These are phyloP conservation scores for Sitophilus oryzae DNA, from an alignment of 1,140 invertebrate genomes.

Conservation along the genomic window DNA sequence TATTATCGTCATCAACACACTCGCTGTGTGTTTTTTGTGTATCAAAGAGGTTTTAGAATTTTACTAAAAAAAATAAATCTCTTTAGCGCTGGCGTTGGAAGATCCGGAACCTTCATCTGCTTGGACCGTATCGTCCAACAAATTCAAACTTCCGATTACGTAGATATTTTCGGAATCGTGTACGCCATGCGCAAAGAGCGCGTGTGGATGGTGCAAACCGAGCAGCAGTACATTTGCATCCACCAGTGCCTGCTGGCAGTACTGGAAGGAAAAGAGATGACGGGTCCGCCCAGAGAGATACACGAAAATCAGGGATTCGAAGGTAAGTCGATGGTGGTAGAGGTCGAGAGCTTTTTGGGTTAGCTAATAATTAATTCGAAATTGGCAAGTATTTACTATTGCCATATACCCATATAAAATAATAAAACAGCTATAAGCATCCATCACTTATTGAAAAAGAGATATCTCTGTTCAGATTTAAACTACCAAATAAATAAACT, in stretches of 20 bases:
- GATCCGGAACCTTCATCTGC: conserved; percentile 91
- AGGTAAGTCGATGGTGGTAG: too few species aligned
- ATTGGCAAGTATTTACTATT: too few species aligned
- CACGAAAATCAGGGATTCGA: conserved; percentile 91
- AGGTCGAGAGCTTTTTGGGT: too few species aligned
- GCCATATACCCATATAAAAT: too few species aligned
- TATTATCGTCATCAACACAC: too few species aligned
- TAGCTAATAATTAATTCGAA: too few species aligned
- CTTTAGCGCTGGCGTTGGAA: conserved; percentile 73
- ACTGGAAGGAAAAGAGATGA: conserved; percentile 79
- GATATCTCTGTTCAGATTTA: too few species aligned
- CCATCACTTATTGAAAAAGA: neutral
- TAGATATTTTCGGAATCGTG: conserved; percentile 96
- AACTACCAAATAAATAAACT: neutral
- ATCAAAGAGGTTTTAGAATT: too few species aligned
- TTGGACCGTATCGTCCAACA: conserved; percentile 88
- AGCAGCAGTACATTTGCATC: conserved; percentile 96
- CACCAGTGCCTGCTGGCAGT: conserved; percentile 92
- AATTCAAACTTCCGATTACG: conserved; percentile 69
- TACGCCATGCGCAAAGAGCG: conserved; percentile 93
- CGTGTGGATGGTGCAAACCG: conserved; percentile 96
- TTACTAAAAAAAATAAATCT: conserved; percentile 24
- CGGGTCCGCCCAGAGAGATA: conserved; percentile 67
- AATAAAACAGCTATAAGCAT: neutral
- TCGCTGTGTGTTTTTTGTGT: neutral